Evolutionary conservation across 2,888 invertebrate species (phyloP), one percentile per base, ranked within the genome.

Genomic region (Matsumyia berberina): DNA sequence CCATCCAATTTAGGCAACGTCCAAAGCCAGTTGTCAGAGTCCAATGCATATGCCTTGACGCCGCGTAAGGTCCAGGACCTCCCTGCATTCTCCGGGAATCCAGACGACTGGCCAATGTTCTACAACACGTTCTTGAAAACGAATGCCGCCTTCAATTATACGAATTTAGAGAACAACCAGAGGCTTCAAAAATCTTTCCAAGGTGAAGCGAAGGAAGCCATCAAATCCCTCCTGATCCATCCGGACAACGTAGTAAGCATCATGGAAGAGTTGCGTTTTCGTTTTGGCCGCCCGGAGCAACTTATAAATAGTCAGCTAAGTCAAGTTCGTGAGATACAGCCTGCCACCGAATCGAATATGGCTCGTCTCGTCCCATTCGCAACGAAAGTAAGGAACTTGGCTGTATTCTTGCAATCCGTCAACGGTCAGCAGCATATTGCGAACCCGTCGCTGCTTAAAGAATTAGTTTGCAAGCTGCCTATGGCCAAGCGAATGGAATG

Each of bases 251-350:
- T 81, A 8, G 19, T n/a, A 24, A 55, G 49, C 29, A 69, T 86
- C 24, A 58, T 83, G 1, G 76, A 82, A 4, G 74, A 79, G 31
- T 57, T 83, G 1, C 19, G 67, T 5, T 70, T 72, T 64, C 78
- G 79, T 6, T 86, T 85, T 57, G 81, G 87, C 5, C 66, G 86
- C 0, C 78, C 77, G 1, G 86, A 87, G 12, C 72, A 76, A 15
- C 64, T 87, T 0, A 79, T 87, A 4, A 31, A 70, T 11, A 82
- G 78, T 29, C 86, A 86, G 42, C 11, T 86, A n/a, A 73, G 37
- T 6, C 62, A 86, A 55, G 62, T 77, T 5, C 67, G 46, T 11
- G 66, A 86, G n/a, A 19, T 87, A n/a, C 37, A 64, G 12, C 53
- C 72, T 3, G 67, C 86, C 37, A 24, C 37, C 4, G 83, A 83